Percentiles rank a stretch among this genome's conserved stretches.
Evolutionary conservation across 1,140 invertebrate genomes (phyloP).

Genomic region (honey bee (Apis mellifera)): Amel_HAv3.1 CM009946.2:6916001-6916500

Average conservation of each 20-base stretch:
- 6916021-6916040: conserved; percentile 53
- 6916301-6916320: conserved; percentile 82
- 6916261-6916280: conserved; percentile 80
- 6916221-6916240: conserved; percentile 80
- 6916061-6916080: conserved; percentile 28
- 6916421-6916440: conserved; percentile 56
- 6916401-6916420: conserved; percentile 44
- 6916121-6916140: conserved; percentile 38
- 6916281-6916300: conserved; percentile 81
- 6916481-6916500: conserved; percentile 50
- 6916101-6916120: conserved; percentile 52
- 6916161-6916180: conserved; percentile 81
- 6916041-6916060: conserved; percentile 42
- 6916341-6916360: conserved; percentile 81
- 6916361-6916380: conserved; percentile 63
- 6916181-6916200: conserved; percentile 82
- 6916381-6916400: conserved; percentile 65
- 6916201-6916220: conserved; percentile 80
- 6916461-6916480: conserved; percentile 58
- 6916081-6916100: conserved; percentile 11
- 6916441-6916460: conserved; percentile 56
- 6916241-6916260: conserved; percentile 81
- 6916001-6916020: background rate
- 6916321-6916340: conserved; percentile 82
- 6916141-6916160: conserved; percentile 72